A percentile compares a stretch with the other conserved stretches of the same genome.
These are phyloP conservation scores for Aselliscus stoliczkanus DNA, from an alignment of 2,797 vertebrate genomes.

Conservation along the genomic window DNA sequence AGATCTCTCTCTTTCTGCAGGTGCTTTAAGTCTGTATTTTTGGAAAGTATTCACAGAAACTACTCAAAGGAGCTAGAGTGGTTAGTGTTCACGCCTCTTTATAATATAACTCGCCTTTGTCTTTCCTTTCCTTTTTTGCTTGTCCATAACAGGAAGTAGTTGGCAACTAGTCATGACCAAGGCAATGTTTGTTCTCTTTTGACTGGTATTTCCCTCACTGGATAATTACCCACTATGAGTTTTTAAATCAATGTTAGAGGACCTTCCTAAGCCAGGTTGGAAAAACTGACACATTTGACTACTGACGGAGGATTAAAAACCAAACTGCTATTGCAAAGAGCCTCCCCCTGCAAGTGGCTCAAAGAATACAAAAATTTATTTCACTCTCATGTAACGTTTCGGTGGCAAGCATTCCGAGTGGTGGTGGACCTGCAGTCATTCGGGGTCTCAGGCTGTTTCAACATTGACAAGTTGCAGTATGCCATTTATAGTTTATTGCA, in stretches of 20 bases:
- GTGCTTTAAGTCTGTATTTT: neutral
- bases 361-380: neutral
- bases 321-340: neutral
- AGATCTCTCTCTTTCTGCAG: neutral
- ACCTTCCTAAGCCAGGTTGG: neutral
- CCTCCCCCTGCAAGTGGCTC: neutral
- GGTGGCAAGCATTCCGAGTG: neutral
- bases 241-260: neutral
- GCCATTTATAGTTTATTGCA: neutral
- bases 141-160: neutral
- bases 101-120: neutral
- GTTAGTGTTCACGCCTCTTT: neutral
- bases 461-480: neutral
- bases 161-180: neutral
- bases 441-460: neutral
- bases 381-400: neutral
- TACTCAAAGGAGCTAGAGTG: neutral
- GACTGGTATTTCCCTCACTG: neutral
- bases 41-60: neutral
- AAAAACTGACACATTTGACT: neutral
- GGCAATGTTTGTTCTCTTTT: conserved; percentile 1
- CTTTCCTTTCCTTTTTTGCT: neutral
- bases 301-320: neutral
- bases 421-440: neutral
- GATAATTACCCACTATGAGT: neutral